phyloP scores from a whole-genome alignment of 2,888 invertebrate species.

The Onchidella celtica region DNA sequence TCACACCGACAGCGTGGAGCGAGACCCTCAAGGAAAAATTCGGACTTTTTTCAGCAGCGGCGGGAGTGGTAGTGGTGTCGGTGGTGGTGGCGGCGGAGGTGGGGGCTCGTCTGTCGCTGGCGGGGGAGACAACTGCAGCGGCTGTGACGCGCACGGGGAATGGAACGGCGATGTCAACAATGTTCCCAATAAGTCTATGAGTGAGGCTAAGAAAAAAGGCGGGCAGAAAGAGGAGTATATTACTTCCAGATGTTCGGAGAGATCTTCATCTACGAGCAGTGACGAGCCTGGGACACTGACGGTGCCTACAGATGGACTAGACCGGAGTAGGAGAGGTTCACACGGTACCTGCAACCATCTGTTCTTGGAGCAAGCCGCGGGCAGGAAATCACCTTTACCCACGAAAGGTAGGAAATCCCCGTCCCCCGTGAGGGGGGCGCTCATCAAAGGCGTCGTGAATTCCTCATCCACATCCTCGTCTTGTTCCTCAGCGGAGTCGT shows the following conservation, averaged over 20 bases:
- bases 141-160: not conserved
- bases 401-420: constrained; percentile 28
- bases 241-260: constrained; percentile 20
- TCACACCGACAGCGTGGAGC: constrained; percentile 27
- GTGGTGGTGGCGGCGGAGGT: not conserved
- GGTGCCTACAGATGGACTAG: constrained; percentile 5
- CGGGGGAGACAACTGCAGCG: not conserved
- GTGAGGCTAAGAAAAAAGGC: constrained; percentile 10
- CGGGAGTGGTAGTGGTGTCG: not conserved
- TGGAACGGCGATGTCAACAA: not conserved
- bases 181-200: constrained; percentile 4
- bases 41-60: constrained; percentile 2
- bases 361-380: constrained; percentile 33
- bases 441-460: constrained; percentile 26
- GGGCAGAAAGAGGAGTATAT: constrained; percentile 7
- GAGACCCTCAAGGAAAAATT: constrained; percentile 29
- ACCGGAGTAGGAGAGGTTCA: constrained; percentile 18
- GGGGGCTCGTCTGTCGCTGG: no score
- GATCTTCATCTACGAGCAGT: constrained; percentile 47
- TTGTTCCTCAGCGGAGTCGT: constrained; percentile 20
- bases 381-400: constrained; percentile 39
- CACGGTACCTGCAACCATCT: constrained; percentile 46
- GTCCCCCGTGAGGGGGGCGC: constrained; percentile 31
- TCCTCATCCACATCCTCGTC: constrained; percentile 28
- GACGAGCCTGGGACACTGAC: constrained; percentile 21